Base-by-base conservation (phyloP, 1,140 invertebrate species). In the Formica selysi region DNA sequence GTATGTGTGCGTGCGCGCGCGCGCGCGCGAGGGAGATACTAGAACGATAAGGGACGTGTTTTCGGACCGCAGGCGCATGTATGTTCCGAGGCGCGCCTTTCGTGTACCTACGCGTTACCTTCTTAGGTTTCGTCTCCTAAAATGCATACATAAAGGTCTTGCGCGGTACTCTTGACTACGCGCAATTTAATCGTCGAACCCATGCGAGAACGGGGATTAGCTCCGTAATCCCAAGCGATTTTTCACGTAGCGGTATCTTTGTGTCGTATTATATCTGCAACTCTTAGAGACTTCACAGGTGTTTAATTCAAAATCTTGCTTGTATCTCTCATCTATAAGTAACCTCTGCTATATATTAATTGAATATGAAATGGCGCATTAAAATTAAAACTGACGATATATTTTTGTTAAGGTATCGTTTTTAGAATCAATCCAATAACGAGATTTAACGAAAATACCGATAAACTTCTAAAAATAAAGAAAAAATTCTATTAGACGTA, bases 11-110 rank as follows among this genome's bases (percentile, higher is more conserved):
- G 48, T 16, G 48, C 22, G 44, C 3, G 44, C 3, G 44, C 13
- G 13, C 13, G 48, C 4, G 90, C 89, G 87, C 85, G 86, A 93
- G 91, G 92, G 86, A 93, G 91, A 93, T 93, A 91, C 89, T 87
- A 73, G 87, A 78, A 92, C 89, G 91, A 92, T 93, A 92, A 92
- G 89, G 81, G 85, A 86, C 88, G 91, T 90, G 88, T 92, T 92
- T 19, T 86, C 89, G 88, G 87, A 85, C 67, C 85, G 73, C 61
- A 78, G 59, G 86, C 71, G 54, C 76, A 62, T 86, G 89, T 90
- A 87, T 89, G 88, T 90, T 86, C 80, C 51, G 62, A 68, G 70
- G 54, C 86, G 88, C 87, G 88, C 78, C 78, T 71, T 38, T 64
- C 51, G 54, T 41, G 87, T 86, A 89, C 84, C 88, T 86, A 80